A percentile compares a stretch with the other conserved stretches of the same genome.
These are phyloP conservation scores for Rhea americana DNA, from an alignment of 2,113 vertebrate species.

Conservation along the genomic window DNA sequence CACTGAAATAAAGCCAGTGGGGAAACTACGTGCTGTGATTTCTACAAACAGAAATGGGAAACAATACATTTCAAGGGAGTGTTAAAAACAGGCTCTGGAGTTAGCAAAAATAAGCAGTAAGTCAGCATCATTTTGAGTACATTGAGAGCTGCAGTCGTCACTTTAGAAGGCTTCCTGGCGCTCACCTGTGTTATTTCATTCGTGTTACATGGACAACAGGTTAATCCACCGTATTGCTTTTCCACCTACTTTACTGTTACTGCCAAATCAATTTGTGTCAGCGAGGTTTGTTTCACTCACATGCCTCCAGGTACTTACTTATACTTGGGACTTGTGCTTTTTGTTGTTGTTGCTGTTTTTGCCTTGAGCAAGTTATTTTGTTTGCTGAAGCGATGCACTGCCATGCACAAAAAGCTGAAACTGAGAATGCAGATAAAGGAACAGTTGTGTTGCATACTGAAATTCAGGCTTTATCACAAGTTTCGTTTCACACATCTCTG, in stretches of 20 bases:
- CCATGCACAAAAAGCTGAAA: neutral
- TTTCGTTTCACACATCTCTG: neutral
- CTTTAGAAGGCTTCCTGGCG: neutral
- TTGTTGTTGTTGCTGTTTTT: neutral
- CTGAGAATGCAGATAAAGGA: neutral
- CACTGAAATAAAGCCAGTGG: neutral
- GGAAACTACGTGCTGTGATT: neutral
- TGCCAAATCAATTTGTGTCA: constrained; percentile 49
- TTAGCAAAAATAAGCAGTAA: neutral
- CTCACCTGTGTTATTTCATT: constrained; percentile 16
- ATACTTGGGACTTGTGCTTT: constrained; percentile 1
- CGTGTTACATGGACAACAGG: neutral
- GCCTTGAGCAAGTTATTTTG: constrained; percentile 13
- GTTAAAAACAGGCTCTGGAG: neutral
- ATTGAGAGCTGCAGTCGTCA: neutral
- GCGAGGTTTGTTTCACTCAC: neutral
- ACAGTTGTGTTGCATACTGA: neutral
- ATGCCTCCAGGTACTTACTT: constrained; percentile 12
- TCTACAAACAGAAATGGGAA: neutral
- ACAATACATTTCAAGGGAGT: neutral
- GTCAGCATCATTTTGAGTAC: neutral
- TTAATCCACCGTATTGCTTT: constrained; percentile 3
- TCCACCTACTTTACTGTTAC: constrained; percentile 4
- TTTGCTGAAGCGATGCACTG: neutral
- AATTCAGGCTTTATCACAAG: neutral